These are phyloP conservation scores for Cataglyphis albicans DNA, from an alignment of 2,888 invertebrate genomes.

Conservation along the genomic window DNA sequence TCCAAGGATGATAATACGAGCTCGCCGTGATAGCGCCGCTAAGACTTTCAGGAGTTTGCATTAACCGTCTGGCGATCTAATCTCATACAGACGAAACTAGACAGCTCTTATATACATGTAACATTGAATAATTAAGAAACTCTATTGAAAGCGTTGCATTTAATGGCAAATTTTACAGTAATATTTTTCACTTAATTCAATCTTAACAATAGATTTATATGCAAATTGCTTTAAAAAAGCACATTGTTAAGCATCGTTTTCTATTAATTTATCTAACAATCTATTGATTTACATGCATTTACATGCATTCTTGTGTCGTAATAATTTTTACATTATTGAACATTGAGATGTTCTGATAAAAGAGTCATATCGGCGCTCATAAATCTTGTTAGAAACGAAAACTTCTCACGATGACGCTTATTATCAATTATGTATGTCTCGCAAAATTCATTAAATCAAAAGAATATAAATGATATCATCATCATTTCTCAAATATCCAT, in stretches of 20 bases:
- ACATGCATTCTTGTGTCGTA: neutral
- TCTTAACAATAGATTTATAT: neutral
- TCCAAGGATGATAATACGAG: conserved; percentile 64
- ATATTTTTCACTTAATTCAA: neutral
- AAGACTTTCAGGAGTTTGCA: conserved; percentile 13
- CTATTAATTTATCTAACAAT: conserved; percentile 32
- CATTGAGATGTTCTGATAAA: neutral
- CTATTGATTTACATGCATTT: conserved; percentile 4
- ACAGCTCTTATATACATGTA: neutral
- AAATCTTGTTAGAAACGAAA: neutral
- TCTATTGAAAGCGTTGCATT: neutral
- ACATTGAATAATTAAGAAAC: neutral
- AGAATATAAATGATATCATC: neutral
- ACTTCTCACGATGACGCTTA: neutral
- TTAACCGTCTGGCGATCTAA: neutral
- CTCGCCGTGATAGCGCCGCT: neutral
- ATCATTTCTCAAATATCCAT: neutral
- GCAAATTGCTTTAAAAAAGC: conserved; percentile 17
- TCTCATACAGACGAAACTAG: neutral
- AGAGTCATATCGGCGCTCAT: neutral
- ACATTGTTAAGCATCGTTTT: conserved; percentile 10
- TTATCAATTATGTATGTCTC: neutral
- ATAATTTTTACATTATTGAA: neutral
- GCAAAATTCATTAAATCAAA: neutral
- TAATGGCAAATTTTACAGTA: neutral